Conservation (phyloP, 1,140 invertebrate species). For the Battus philenor region DNA sequence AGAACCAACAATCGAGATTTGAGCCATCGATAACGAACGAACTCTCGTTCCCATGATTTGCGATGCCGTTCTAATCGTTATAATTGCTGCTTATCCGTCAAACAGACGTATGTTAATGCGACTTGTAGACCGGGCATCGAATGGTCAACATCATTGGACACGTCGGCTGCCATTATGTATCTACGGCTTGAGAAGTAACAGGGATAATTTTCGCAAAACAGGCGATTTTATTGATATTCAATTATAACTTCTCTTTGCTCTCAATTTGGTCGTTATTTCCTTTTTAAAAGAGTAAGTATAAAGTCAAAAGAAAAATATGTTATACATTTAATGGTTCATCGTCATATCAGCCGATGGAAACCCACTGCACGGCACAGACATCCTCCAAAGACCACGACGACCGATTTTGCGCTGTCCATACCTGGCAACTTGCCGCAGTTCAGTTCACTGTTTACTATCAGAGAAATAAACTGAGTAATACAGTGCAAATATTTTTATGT, state of each 20-base stretch:
- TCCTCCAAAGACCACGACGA: no score
- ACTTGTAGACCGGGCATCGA: slow-evolving; percentile 39
- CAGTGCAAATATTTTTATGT: neutral
- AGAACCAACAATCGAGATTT: slow-evolving; percentile 61
- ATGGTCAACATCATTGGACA: slow-evolving; percentile 25
- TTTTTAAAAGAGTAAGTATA: no score
- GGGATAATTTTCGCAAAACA: slow-evolving; percentile 60
- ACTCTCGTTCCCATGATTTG: slow-evolving; percentile 67
- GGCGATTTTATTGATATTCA: slow-evolving; percentile 67
- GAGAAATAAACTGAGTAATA: no score
- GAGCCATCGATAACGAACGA: slow-evolving; percentile 55
- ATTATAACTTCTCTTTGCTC: slow-evolving; percentile 65
- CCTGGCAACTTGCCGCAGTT: no score
- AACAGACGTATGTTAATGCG: slow-evolving; percentile 55
- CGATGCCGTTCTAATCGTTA: slow-evolving; percentile 62
- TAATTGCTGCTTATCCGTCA: slow-evolving; percentile 68
- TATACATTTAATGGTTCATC: no score
- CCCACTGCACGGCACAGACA: no score
- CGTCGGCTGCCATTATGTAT: slow-evolving; percentile 13
- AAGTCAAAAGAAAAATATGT: no score
- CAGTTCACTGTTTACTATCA: no score
- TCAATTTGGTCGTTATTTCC: slow-evolving; percentile 48
- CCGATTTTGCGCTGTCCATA: no score
- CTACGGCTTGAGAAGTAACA: slow-evolving; percentile 57
- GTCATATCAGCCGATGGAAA: no score